phyloP scores from a whole-genome alignment of 2,113 vertebrate genomes.

The Dascyllus trimaculatus region DNA sequence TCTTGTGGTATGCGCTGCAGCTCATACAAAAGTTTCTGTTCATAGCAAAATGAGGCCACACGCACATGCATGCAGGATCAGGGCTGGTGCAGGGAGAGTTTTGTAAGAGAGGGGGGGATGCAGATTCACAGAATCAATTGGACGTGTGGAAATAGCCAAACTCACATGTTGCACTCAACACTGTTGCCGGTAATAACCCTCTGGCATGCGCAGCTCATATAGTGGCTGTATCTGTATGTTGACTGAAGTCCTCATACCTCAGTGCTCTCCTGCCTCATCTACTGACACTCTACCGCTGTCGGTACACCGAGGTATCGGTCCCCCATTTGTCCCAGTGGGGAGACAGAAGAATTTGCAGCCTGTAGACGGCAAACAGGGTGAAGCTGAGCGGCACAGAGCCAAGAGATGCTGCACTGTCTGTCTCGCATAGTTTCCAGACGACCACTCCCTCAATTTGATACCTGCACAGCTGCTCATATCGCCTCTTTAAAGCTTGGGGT shows the following conservation, averaged over 20 bases:
- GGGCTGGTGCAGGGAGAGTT: background rate
- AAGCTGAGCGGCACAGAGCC: constrained; percentile 11
- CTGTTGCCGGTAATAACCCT: constrained; percentile 46
- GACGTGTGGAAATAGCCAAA: constrained; percentile 49
- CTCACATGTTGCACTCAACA: constrained; percentile 1
- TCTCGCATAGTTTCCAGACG: constrained; percentile 67
- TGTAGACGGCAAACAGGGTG: constrained; percentile 1
- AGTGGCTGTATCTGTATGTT: constrained; percentile 30
- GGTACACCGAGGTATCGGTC: constrained; percentile 9
- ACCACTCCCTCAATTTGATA: constrained; percentile 51
- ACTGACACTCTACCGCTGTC: background rate
- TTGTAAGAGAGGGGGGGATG: background rate
- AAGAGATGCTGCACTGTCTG: constrained; percentile 53
- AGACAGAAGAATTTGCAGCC: constrained; percentile 60
- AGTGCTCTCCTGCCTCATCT: background rate
- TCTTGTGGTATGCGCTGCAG: constrained; percentile 56
- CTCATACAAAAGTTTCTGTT: constrained; percentile 11
- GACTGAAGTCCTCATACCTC: constrained; percentile 5
- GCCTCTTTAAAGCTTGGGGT: background rate
- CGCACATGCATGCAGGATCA: too few relatives aligned
- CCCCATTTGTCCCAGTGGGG: constrained; percentile 24
- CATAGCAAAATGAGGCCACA: constrained; percentile 37
- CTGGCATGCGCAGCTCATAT: constrained; percentile 50
- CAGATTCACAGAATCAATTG: constrained; percentile 6
- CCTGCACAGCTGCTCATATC: constrained; percentile 29